These are phyloP conservation scores for Cheilosia pagana DNA, from an alignment of 2,888 invertebrate species.

Conservation along the genomic window DNA sequence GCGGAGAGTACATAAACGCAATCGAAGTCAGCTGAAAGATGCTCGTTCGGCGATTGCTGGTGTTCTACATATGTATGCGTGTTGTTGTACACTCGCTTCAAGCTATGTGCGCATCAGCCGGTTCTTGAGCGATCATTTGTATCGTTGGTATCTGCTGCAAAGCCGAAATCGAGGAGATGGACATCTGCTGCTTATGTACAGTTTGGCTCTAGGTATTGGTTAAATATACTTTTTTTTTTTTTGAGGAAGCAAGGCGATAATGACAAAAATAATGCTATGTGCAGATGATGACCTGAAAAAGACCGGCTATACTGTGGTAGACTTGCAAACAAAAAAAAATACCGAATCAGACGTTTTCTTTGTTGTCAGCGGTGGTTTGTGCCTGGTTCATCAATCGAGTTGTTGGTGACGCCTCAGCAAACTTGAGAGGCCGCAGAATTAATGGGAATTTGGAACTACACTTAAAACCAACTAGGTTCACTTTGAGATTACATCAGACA, in stretches of 20 bases:
- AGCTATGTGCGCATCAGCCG: conserved; percentile 18
- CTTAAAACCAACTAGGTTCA: too few species aligned
- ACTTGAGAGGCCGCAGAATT: neutral
- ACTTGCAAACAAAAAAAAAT: neutral
- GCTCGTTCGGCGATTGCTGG: conserved; percentile 4
- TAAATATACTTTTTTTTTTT: conserved; percentile 10
- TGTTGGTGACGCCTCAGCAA: neutral
- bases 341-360: neutral
- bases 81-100: neutral
- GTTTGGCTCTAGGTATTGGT: conserved; percentile 8
- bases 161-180: neutral
- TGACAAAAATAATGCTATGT: conserved; percentile 35
- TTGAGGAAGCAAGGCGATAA: conserved; percentile 39
- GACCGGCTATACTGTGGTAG: conserved; percentile 13
- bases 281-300: conserved; percentile 48
- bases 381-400: conserved; percentile 2
- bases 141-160: conserved; percentile 15
- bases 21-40: conserved; percentile 13
- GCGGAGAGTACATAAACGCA: conserved; percentile 7
- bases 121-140: conserved; percentile 41
- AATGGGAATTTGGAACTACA: too few species aligned
- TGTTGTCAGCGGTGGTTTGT: neutral
- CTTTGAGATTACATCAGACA: too few species aligned
- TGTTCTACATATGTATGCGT: neutral
- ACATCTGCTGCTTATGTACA: conserved; percentile 28